These are phyloP conservation scores for Conus ventricosus DNA, from an alignment of 1,140 invertebrate species.

Conservation along the genomic window DNA sequence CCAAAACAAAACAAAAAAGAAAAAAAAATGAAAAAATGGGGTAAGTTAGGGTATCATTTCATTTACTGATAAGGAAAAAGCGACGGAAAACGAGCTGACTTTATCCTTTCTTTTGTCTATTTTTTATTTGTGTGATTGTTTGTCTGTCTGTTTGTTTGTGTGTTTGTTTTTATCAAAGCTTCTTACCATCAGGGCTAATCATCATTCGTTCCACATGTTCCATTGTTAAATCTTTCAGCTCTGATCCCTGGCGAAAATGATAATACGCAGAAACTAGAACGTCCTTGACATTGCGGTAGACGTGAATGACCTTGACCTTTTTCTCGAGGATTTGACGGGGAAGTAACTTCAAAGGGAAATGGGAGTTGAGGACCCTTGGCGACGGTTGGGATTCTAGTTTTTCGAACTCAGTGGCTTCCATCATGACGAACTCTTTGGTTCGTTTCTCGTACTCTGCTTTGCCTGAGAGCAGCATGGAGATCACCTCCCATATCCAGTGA, in stretches of 20 bases:
- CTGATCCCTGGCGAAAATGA: background rate
- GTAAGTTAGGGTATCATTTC: too few species aligned
- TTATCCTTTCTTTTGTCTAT: too few species aligned
- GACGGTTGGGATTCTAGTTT: slow-evolving; percentile 36
- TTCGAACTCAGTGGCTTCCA: slow-evolving; percentile 36
- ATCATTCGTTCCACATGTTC: background rate
- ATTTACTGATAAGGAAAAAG: too few species aligned
- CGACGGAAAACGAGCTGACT: too few species aligned
- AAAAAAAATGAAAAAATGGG: too few species aligned
- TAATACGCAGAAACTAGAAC: slow-evolving; percentile 38
- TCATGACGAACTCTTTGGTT: slow-evolving; percentile 41
- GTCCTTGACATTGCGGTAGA: slow-evolving; percentile 46
- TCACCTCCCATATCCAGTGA: slow-evolving; percentile 43
- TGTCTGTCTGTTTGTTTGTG: too few species aligned
- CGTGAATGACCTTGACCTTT: slow-evolving; percentile 31
- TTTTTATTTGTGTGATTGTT: too few species aligned
- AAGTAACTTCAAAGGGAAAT: slow-evolving; percentile 33
- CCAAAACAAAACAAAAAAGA: too few species aligned
- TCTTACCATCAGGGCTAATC: too few species aligned
- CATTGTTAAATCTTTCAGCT: background rate
- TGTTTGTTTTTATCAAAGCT: too few species aligned
- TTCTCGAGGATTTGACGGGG: slow-evolving; percentile 37
- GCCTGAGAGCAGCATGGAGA: slow-evolving; percentile 35
- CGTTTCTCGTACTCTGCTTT: slow-evolving; percentile 38
- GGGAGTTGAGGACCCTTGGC: slow-evolving; percentile 42